A percentile compares a stretch with the other conserved stretches of the same genome.
Conservation (phyloP, 1,140 invertebrate genomes). For the Platorchestia sp. region DNA sequence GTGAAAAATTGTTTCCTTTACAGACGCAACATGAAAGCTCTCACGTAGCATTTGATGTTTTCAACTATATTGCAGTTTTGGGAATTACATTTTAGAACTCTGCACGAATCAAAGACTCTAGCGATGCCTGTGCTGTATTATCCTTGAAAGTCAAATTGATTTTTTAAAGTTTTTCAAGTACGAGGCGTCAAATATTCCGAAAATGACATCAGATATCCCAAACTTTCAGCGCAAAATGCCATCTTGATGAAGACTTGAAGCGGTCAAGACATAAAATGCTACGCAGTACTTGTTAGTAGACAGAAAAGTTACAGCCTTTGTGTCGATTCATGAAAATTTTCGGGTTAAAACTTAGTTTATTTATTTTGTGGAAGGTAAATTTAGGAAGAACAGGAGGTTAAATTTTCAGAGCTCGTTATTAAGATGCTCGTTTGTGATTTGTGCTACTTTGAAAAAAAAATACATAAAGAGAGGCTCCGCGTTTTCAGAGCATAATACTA, state of each 20-base stretch:
- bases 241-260: background rate
- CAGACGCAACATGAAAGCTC: background rate
- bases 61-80: background rate
- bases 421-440: background rate
- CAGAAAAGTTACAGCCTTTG: background rate
- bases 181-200: too few species aligned
- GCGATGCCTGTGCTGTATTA: background rate
- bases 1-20: background rate
- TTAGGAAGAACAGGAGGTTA: background rate
- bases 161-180: background rate
- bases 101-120: background rate
- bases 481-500: too few species aligned
- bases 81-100: background rate
- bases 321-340: background rate
- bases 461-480: too few species aligned
- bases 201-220: background rate
- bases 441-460: background rate
- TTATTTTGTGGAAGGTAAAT: background rate
- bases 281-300: background rate
- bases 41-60: background rate
- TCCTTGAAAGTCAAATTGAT: background rate
- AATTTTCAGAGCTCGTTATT: too few species aligned
- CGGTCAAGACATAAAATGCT: background rate
- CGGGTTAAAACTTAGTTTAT: background rate
- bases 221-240: background rate